Evolutionary conservation across 2,797 vertebrate genomes (phyloP).

Genomic region (Coilia nasus): DNA sequence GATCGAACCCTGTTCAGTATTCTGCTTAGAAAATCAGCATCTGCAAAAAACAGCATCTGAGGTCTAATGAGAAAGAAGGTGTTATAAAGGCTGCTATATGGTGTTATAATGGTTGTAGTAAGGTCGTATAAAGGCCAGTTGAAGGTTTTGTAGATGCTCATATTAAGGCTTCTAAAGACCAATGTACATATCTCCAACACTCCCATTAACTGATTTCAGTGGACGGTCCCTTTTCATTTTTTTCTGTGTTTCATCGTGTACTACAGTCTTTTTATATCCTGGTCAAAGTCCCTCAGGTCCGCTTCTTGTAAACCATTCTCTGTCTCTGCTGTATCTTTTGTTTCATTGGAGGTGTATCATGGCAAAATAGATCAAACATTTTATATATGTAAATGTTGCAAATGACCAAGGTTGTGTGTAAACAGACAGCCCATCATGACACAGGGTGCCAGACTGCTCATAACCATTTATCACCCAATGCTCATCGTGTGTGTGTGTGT

Average conservation of each 20-base stretch:
- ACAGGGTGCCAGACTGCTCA: background rate
- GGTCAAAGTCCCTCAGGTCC: background rate
- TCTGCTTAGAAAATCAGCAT: too few species aligned
- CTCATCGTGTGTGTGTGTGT: background rate
- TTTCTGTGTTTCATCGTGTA: background rate
- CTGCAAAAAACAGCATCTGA: too few species aligned
- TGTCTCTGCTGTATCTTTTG: background rate
- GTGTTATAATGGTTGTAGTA: background rate
- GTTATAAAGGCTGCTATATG: background rate
- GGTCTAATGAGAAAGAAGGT: too few species aligned
- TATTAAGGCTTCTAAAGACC: background rate
- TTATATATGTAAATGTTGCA: slow-evolving; percentile 39
- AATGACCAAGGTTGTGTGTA: slow-evolving; percentile 25
- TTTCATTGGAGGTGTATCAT: slow-evolving; percentile 15
- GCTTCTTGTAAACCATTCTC: background rate
- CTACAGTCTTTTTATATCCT: background rate
- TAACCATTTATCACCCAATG: background rate
- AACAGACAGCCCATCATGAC: background rate
- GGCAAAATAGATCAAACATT: slow-evolving; percentile 8
- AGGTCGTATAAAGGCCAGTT: background rate
- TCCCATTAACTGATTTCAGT: background rate
- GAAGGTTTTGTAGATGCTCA: background rate
- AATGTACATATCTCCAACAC: background rate
- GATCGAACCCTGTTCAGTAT: too few species aligned
- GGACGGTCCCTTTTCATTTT: background rate